Percentiles rank a stretch among this genome's conserved stretches.
Evolutionary conservation across 2,113 vertebrate species (phyloP).

Genomic region (Rattus rattus): DNA sequence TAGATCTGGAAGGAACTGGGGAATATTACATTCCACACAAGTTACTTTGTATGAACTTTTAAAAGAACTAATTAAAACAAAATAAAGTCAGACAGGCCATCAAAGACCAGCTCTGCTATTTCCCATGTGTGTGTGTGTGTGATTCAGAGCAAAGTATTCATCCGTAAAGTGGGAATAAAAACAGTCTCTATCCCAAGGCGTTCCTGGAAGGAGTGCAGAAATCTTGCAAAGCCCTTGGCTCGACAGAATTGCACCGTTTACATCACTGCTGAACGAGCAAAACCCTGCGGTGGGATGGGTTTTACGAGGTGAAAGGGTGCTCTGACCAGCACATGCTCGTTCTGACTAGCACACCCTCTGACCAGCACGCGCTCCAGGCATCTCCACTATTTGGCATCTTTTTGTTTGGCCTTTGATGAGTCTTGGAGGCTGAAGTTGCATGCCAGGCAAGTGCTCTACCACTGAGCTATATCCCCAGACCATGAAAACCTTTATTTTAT

Average conservation of each 20-base stretch:
- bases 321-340: not conserved
- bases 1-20: not conserved
- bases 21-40: too few relatives aligned
- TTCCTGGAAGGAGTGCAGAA: not conserved
- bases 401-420: not conserved
- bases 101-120: not conserved
- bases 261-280: not conserved
- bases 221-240: not conserved
- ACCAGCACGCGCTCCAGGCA: not conserved
- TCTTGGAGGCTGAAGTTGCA: not conserved
- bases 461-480: not conserved
- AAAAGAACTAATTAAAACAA: not conserved
- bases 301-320: not conserved
- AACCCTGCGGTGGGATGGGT: not conserved
- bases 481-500: not conserved
- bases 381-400: not conserved
- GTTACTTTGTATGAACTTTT: not conserved
- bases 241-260: not conserved
- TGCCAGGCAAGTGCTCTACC: not conserved
- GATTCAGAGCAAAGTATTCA: not conserved
- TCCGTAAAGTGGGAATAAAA: constrained; percentile 15
- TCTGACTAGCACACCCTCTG: too few relatives aligned
- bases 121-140: not conserved
- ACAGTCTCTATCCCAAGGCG: not conserved
- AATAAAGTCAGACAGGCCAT: not conserved